phyloP scores from a whole-genome alignment of 2,113 vertebrate genomes.

The Callithrix jacchus region DNA sequence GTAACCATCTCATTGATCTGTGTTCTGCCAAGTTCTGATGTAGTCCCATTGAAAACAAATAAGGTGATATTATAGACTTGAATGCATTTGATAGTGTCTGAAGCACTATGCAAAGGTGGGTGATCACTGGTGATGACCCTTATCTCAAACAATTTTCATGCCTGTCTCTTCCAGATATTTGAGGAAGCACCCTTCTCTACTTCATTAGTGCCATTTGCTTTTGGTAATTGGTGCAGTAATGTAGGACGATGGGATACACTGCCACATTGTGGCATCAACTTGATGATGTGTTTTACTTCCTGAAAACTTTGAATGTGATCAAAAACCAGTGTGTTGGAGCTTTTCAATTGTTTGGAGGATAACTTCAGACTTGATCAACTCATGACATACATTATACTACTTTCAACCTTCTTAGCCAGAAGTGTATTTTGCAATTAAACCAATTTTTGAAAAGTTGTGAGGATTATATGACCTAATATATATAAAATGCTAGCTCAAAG shows the following conservation, averaged over 20 bases:
- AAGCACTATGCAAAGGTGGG: background rate
- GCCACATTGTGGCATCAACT: background rate
- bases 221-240: background rate
- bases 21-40: background rate
- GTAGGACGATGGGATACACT: background rate
- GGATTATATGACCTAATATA: background rate
- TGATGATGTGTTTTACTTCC: background rate
- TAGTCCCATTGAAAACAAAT: background rate
- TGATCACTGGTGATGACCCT: background rate
- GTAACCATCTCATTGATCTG: background rate
- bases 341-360: background rate
- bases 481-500: background rate
- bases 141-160: background rate
- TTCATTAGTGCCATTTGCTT: background rate
- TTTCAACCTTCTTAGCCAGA: background rate
- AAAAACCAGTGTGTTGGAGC: background rate
- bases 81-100: background rate
- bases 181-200: background rate
- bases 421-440: background rate
- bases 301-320: background rate
- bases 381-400: background rate
- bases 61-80: background rate
- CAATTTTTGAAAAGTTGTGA: background rate
- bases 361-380: background rate
- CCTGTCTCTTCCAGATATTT: background rate